A percentile compares a stretch with the other conserved stretches of the same genome.
These are phyloP conservation scores for Sebastes hubbsi DNA, from an alignment of 2,797 vertebrate genomes.

Conservation along the genomic window DNA sequence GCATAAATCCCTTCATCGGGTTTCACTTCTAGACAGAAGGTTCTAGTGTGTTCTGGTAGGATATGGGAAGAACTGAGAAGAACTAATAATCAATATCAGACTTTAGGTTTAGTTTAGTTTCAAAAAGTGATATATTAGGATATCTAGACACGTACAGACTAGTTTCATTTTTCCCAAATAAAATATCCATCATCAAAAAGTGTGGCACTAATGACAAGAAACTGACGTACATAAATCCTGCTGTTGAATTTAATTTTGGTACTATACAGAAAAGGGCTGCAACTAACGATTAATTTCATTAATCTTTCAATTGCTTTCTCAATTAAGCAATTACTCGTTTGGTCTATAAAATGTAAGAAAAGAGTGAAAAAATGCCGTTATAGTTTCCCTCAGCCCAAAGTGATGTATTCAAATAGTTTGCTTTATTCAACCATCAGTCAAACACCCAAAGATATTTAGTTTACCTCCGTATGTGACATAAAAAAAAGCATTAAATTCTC, in stretches of 20 bases:
- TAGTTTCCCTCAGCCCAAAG: background rate
- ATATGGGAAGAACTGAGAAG: background rate
- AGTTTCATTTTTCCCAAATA: no score
- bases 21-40: slow-evolving; percentile 42
- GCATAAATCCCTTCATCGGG: slow-evolving; percentile 17
- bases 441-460: background rate
- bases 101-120: background rate
- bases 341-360: background rate
- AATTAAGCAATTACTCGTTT: background rate
- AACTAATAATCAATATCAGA: slow-evolving; percentile 28
- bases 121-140: background rate
- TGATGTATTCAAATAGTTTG: background rate
- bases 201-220: background rate
- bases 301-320: background rate
- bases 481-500: background rate
- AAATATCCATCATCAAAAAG: background rate
- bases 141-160: background rate
- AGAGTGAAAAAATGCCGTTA: background rate
- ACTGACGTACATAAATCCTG: background rate
- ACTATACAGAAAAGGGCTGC: background rate
- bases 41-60: slow-evolving; percentile 15
- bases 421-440: background rate
- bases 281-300: background rate
- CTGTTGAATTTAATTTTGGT: background rate
- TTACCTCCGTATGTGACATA: background rate